These are phyloP conservation scores for Drosophila anceps DNA, from an alignment of 2,888 invertebrate species.

Conservation along the genomic window DNA sequence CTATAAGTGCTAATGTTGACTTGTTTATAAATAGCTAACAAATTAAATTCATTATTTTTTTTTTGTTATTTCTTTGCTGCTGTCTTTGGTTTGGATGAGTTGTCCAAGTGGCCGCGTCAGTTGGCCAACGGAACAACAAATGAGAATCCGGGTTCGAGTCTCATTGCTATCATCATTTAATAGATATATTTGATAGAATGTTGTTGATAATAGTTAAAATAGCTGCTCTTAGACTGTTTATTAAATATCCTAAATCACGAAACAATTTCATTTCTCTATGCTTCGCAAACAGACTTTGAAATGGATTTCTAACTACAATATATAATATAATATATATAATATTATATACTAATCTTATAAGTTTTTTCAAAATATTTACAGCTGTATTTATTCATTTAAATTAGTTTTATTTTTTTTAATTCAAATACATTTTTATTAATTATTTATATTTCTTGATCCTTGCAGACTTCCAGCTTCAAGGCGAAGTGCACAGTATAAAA, in stretches of 20 bases:
- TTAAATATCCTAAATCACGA: no score
- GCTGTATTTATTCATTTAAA: background rate
- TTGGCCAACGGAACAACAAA: background rate
- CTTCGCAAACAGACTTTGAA: no score
- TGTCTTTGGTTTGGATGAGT: background rate
- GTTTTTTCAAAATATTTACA: background rate
- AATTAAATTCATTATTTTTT: background rate
- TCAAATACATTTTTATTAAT: background rate
- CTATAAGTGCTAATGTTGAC: background rate
- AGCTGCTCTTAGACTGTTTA: background rate
- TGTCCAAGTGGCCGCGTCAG: background rate
- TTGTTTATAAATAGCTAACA: background rate
- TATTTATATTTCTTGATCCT: background rate
- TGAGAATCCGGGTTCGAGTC: background rate
- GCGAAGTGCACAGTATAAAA: conserved; percentile 22
- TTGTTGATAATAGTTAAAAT: background rate
- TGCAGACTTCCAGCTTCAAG: conserved; percentile 39
- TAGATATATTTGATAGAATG: background rate
- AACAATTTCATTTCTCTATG: no score
- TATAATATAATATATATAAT: no score
- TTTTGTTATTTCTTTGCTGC: background rate
- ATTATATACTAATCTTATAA: no score
- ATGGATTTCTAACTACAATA: background rate
- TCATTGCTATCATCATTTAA: background rate
- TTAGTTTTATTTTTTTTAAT: background rate